Base-by-base conservation (phyloP, 2,797 vertebrate species). In the Antennarius maculatus region DNA sequence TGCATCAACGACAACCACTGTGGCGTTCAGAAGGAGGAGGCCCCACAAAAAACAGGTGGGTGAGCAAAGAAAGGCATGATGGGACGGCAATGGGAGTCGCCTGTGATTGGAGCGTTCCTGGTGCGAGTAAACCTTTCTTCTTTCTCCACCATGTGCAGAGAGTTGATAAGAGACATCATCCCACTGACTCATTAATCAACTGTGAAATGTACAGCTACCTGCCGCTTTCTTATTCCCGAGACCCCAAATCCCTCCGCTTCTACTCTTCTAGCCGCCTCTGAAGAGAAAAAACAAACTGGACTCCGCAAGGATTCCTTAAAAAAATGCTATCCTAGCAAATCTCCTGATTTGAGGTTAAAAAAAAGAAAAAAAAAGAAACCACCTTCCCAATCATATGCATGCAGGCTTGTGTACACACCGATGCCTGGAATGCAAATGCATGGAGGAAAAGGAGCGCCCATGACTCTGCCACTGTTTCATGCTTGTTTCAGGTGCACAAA, bases 161-260 rank as follows among this genome's bases (percentile, higher is more conserved):
- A 81, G 88, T 90, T 91, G 91, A 92, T 92, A 92, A 92, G 89
- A 90, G 80, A 88, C 89, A 91, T 92, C 90, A 92, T 92, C 86
- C 89, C 89, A 91, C 88, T 87, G 90, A 88, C 88, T 92, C 91
- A 91, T 92, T 92, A 92, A 92, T 92, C 91, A 92, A 89, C 85
- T 90, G 91, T 89, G 90, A 91, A 91, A 90, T 87, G 86, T 86
- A 85, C 89, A 86, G 91, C 86, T 91, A 92, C 91, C 90, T 92
- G 89, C 85, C 81, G 76, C 83, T 88, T 89, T 87, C 86, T 89
- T 88, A 87, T 90, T 91, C 85, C 82, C 65, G 47, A 79, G 75
- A 69, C 86, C 81, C 86, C 77, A 86, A 85, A 80, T 71, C 78
- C 80, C 77, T 77, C 61, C 48, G 49, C 76, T 54, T 72, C 66